Evolutionary conservation across 2,888 invertebrate genomes (phyloP).

Genomic region (Drosophila birchii): DNA sequence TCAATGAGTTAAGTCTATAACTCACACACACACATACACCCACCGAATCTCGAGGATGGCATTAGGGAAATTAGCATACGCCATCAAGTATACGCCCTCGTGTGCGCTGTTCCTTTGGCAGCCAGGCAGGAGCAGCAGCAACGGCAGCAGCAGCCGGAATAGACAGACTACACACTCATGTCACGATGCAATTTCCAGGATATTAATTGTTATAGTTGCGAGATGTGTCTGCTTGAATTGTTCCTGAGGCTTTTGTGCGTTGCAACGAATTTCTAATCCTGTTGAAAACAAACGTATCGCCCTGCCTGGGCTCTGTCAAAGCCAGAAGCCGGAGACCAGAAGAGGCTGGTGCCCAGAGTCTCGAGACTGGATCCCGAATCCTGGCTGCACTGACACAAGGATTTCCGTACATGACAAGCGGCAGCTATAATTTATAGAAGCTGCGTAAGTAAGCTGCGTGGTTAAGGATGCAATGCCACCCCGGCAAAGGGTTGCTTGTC

Average conservation of each 20-base stretch:
- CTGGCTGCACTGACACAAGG: slow-evolving; percentile 81
- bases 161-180: slow-evolving; percentile 45
- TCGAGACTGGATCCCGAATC: slow-evolving; percentile 71
- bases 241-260: slow-evolving; percentile 75
- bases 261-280: slow-evolving; percentile 77
- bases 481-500: slow-evolving; percentile 9
- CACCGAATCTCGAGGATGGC: slow-evolving; percentile 29
- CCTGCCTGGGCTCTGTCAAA: slow-evolving; percentile 63
- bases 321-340: slow-evolving; percentile 66
- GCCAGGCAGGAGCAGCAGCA: background rate
- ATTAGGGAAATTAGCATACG: slow-evolving; percentile 66
- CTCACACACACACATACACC: slow-evolving; percentile 56
- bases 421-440: slow-evolving; percentile 82
- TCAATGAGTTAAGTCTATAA: slow-evolving; percentile 57
- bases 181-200: slow-evolving; percentile 63
- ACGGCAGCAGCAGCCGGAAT: slow-evolving; percentile 30
- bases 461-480: slow-evolving; percentile 58
- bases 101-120: slow-evolving; percentile 46
- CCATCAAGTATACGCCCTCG: slow-evolving; percentile 73
- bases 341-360: slow-evolving; percentile 44
- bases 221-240: slow-evolving; percentile 79
- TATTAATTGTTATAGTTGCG: slow-evolving; percentile 81
- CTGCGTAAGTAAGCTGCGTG: slow-evolving; percentile 75
- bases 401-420: slow-evolving; percentile 83
- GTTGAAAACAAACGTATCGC: slow-evolving; percentile 82